Conservation (phyloP, 2,113 vertebrate genomes). For the Formicarius rufipectus region DNA sequence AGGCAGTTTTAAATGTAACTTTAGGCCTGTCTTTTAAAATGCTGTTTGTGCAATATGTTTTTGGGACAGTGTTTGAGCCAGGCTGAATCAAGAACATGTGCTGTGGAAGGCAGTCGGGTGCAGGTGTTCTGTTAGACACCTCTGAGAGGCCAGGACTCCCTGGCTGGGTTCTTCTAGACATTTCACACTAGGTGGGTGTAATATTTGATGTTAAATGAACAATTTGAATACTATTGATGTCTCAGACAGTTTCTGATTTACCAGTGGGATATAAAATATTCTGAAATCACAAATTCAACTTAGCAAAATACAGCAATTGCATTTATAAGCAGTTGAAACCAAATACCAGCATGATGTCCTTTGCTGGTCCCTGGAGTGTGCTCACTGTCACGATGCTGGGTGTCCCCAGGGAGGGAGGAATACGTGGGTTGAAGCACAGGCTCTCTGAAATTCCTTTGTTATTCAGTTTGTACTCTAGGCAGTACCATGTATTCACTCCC, state of each 20-base stretch:
- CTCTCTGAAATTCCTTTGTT: not conserved
- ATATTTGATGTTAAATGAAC: not conserved
- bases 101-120: not conserved
- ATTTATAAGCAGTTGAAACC: rapidly evolving
- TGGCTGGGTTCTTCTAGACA: not conserved
- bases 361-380: not conserved
- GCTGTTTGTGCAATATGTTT: not conserved
- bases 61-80: not conserved
- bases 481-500: rapidly evolving
- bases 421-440: not conserved
- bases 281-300: not conserved
- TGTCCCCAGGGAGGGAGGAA: not conserved
- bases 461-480: not conserved
- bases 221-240: not conserved
- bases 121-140: not conserved
- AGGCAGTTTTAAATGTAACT: not conserved
- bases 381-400: not conserved
- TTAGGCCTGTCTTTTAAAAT: not conserved
- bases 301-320: not conserved
- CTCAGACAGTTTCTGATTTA: not conserved
- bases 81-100: not conserved
- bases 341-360: rapidly evolving
- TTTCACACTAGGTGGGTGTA: not conserved
- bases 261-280: not conserved
- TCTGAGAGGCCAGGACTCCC: not conserved